Percentiles rank a stretch among this genome's conserved stretches.
Evolutionary conservation across 2,797 vertebrate species (phyloP).

Genomic region (Melanogrammus aeglefinus): DNA sequence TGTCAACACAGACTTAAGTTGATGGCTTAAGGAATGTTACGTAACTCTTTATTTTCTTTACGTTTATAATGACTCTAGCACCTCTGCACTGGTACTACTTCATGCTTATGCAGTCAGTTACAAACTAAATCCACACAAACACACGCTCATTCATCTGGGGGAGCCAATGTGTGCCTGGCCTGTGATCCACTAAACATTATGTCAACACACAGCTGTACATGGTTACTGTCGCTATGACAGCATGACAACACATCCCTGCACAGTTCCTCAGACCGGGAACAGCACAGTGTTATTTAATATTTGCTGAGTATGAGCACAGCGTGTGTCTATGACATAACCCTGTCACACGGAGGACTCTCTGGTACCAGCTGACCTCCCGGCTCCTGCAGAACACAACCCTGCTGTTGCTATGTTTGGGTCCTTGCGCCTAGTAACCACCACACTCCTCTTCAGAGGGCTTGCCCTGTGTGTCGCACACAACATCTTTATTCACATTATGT

Average conservation of each 20-base stretch:
- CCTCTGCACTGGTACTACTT: no score
- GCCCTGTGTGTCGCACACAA: background rate
- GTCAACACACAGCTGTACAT: constrained; percentile 88
- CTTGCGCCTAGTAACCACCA: constrained; percentile 66
- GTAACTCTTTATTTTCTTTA: no score
- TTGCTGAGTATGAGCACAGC: constrained; percentile 72
- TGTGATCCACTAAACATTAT: constrained; percentile 84
- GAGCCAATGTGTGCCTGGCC: constrained; percentile 68
- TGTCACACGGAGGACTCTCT: constrained; percentile 47
- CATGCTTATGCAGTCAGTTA: background rate
- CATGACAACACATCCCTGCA: constrained; percentile 83
- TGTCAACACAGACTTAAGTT: background rate
- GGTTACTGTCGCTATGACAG: constrained; percentile 94
- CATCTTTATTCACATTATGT: background rate
- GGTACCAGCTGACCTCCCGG: constrained; percentile 17
- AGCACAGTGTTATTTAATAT: constrained; percentile 87
- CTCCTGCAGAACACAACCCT: constrained; percentile 41
- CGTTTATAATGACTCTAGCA: no score
- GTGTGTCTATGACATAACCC: constrained; percentile 71
- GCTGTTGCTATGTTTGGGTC: constrained; percentile 75
- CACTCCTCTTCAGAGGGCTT: background rate
- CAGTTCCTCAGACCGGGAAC: constrained; percentile 81
- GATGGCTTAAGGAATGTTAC: background rate
- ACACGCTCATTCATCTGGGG: constrained; percentile 52
- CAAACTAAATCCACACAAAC: constrained; percentile 10